Base-by-base conservation (phyloP, 2,888 invertebrate species). In the Yponomeuta cagnagella region DNA sequence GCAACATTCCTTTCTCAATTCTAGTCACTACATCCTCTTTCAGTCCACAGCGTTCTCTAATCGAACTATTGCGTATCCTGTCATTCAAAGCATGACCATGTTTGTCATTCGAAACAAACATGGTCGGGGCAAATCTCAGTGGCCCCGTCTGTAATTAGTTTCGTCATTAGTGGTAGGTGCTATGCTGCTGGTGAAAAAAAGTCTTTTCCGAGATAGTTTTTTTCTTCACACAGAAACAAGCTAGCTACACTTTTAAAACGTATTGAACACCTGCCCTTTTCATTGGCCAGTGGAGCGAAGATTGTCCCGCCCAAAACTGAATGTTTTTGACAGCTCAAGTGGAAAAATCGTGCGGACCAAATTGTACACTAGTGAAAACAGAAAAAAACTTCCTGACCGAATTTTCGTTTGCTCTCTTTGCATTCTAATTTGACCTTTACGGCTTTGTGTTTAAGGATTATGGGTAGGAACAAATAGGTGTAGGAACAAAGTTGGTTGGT, bases 261-360 rank as follows among this genome's bases (percentile, higher is more conserved):
- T 64, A 64, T 64, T 64, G 30, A 64, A 30, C 64, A 64, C 30
- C 64, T 31, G 64, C 30, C 30, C 64, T 30, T 10, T 30, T 64
- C 64, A 15, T 8, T 23, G 64, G 64, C 64, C 31, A 64, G 30
- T 64, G 64, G 30, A 64, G 31, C 23, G 31, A 64, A 64, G 31
- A 64, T 65, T 63, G 48, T 69, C 68, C 68, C 68, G 68, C 23
- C 58, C 68, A 66, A 72, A 70, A 75, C 73, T 73, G 74, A 74
- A 74, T 73, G 72, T 73, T 77, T 80, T 80, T 80, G 80, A 80
- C 77, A 76, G 75, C 70, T 74, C 74, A 72, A 76, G 74, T 75
- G 76, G 77, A 79, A 80, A 78, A 77, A 75, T 75, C 73, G 70
- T 69, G 70, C 58, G 67, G 48, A 63, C 67, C 48, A 68, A 58